phyloP scores from a whole-genome alignment of 2,113 vertebrate species.

The Catharus minimus region DNA sequence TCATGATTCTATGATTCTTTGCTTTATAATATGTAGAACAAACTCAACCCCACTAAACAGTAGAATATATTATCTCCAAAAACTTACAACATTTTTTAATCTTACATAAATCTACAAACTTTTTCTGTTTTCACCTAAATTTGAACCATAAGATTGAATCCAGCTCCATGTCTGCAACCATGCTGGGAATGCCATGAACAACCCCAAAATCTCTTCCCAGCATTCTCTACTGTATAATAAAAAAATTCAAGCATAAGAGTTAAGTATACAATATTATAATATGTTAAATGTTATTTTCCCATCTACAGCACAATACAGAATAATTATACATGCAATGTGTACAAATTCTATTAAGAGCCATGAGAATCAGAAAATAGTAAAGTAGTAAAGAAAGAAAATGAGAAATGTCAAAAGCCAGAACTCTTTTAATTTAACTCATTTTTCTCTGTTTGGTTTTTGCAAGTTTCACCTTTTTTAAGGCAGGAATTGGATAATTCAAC shows the following conservation, averaged over 20 bases:
- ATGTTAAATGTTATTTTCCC: neutral
- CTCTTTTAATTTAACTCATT: neutral
- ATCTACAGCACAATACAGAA: too few relatives aligned
- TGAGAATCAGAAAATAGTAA: neutral
- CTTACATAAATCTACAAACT: rapidly evolving
- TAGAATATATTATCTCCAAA: neutral
- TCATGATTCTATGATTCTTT: neutral
- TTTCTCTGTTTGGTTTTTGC: neutral
- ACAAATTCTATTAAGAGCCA: neutral
- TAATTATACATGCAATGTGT: neutral
- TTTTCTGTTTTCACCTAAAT: neutral
- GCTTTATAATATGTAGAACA: neutral
- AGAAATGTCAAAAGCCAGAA: neutral
- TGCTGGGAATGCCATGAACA: neutral
- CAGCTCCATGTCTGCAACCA: neutral
- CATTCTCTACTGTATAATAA: neutral
- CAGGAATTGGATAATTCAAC: neutral
- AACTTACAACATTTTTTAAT: neutral
- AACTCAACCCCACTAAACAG: neutral
- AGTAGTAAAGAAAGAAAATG: neutral
- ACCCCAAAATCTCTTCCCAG: neutral
- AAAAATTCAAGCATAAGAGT: rapidly evolving
- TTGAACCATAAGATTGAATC: neutral
- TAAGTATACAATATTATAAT: neutral
- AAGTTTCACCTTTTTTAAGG: neutral